phyloP scores from a whole-genome alignment of 2,888 invertebrate genomes.

The Lamproptera curius region DNA sequence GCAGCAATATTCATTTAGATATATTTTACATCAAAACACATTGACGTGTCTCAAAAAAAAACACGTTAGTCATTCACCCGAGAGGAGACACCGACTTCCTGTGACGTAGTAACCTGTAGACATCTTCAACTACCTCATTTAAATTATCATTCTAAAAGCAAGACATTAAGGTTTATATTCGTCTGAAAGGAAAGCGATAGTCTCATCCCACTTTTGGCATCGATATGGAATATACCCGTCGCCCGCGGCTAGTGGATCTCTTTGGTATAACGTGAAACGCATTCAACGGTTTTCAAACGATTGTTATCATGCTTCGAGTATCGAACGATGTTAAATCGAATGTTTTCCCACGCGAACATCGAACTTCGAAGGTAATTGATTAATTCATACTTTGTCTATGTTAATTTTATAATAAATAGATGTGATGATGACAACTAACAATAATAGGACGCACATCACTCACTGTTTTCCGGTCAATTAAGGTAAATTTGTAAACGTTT shows the following conservation, averaged over 20 bases:
- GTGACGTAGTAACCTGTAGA: slow-evolving; percentile 21
- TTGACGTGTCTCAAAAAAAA: too few species aligned
- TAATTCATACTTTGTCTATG: not conserved
- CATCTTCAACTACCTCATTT: too few species aligned
- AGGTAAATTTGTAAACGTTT: too few species aligned
- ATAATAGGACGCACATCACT: too few species aligned
- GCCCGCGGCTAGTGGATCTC: slow-evolving; percentile 6
- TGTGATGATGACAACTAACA: too few species aligned
- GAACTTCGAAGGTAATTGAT: slow-evolving; percentile 1
- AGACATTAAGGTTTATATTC: too few species aligned
- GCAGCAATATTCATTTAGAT: too few species aligned
- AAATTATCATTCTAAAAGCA: too few species aligned
- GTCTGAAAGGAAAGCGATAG: too few species aligned
- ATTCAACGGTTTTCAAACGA: not conserved
- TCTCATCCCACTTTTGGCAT: slow-evolving; percentile 26
- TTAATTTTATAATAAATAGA: too few species aligned
- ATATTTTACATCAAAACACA: too few species aligned
- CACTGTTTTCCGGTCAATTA: too few species aligned
- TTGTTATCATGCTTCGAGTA: not conserved
- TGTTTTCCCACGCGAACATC: not conserved
- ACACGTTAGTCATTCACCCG: slow-evolving; percentile 9
- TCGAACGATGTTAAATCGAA: not conserved
- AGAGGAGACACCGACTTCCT: slow-evolving; percentile 33
- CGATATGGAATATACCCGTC: slow-evolving; percentile 26
- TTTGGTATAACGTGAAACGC: slow-evolving; percentile 9